These are phyloP conservation scores for Valencia hispanica DNA, from an alignment of 2,797 vertebrate genomes.

Conservation along the genomic window DNA sequence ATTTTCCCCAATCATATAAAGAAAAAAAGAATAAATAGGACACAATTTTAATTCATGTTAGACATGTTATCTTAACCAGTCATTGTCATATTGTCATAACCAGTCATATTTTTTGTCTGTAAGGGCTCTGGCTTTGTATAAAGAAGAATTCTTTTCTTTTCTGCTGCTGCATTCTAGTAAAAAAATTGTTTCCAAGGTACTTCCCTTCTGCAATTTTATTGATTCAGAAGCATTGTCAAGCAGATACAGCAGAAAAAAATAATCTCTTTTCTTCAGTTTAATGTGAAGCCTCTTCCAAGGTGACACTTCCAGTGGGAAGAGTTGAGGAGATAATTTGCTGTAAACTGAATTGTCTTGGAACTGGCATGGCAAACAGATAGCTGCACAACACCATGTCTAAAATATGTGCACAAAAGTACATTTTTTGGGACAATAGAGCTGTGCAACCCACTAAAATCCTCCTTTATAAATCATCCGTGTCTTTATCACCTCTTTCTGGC, in stretches of 20 bases:
- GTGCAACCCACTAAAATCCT: conserved; percentile 5
- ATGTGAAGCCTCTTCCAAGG: conserved; percentile 22
- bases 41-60: not conserved
- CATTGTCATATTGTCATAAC: not conserved
- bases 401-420: conserved; percentile 4
- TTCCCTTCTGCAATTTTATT: conserved; percentile 13
- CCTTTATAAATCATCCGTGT: conserved; percentile 14
- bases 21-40: too few relatives aligned
- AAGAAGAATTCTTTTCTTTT: conserved; percentile 5
- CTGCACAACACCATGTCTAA: conserved; percentile 1
- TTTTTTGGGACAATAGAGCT: conserved; percentile 9
- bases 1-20: too few relatives aligned
- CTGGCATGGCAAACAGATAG: conserved; percentile 7
- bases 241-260: conserved; percentile 25
- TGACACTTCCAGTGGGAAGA: conserved; percentile 28
- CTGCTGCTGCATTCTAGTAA: conserved; percentile 3
- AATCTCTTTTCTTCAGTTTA: conserved; percentile 22
- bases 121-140: not conserved
- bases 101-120: not conserved
- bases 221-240: conserved; percentile 1
- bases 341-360: conserved; percentile 18
- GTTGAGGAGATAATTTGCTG: not conserved
- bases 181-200: conserved; percentile 13
- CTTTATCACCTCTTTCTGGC: conserved; percentile 10
- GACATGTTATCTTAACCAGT: not conserved